Evolutionary conservation across 2,113 vertebrate species (phyloP).

Genomic region (Clupea harengus): DNA sequence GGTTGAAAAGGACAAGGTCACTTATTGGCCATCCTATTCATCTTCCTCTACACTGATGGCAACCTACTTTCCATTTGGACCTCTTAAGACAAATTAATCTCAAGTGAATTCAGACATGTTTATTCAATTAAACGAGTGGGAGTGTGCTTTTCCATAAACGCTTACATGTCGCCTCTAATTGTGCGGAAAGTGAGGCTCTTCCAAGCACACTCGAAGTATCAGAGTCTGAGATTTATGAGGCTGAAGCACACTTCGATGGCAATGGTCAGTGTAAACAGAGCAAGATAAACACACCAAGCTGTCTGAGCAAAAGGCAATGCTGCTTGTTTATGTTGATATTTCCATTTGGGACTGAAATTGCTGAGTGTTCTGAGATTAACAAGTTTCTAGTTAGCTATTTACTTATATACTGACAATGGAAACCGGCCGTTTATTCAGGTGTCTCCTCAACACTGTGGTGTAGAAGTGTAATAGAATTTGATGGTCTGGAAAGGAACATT

Average conservation of each 20-base stretch:
- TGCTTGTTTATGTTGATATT: background rate
- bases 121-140: conserved; percentile 68
- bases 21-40: background rate
- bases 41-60: background rate
- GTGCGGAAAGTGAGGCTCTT: background rate
- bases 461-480: too few species aligned
- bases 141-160: conserved; percentile 44
- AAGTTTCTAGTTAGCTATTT: background rate
- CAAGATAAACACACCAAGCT: background rate
- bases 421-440: background rate
- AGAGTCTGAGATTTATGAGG: background rate
- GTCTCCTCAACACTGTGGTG: background rate
- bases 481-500: too few species aligned
- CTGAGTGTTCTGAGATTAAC: background rate
- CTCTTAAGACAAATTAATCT: conserved; percentile 66
- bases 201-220: background rate
- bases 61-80: background rate
- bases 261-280: background rate
- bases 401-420: background rate
- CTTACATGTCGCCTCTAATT: background rate
- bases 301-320: background rate
- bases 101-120: conserved; percentile 63
- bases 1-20: background rate
- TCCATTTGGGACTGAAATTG: background rate
- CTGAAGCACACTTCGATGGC: background rate